Evolutionary conservation across 2,113 vertebrate species (phyloP), one percentile per base, ranked within the genome.

Genomic region (Tetrax tetrax): DNA sequence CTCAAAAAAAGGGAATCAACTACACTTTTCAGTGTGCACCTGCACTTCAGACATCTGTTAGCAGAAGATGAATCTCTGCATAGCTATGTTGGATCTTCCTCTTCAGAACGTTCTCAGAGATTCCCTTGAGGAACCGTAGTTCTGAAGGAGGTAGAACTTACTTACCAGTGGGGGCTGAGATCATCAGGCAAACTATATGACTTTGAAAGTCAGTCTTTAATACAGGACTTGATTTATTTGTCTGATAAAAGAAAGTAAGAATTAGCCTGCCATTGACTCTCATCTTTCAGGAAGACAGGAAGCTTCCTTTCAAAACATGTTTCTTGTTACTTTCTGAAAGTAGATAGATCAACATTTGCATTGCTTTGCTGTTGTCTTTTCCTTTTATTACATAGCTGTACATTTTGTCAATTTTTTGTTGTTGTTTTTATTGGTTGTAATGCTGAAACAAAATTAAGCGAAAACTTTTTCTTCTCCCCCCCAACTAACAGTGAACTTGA

Each of bases 11-110:
- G 48, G 38, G 47, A 92, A 59, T 53, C 54, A 70, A 24, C 6
- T 2, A 1, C 2, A 2, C 8, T 27, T 61, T 38, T 35, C 7
- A 8, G 2, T 22, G 15, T 28, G 0, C 29, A 7, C 45, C 48
- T 80, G 50, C 43, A 6, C 72, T 70, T 64, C 33, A 51, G 53
- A 38, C 48, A 84, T 57, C 59, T 57, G 31, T n/a, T 61, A 66
- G 47, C 37, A 28, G 28, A 77, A 77, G 37, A 15, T 11, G 1
- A 69, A 69, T 82, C 31, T 92, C 61, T 77, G 24, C 22, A 3
- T 28, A 23, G 37, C 22, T 53, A 6, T 54, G 0, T 2, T 45
- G 48, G 25, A 47, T 25, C 43, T 92, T 81, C 69, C 76, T 45
- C n/a, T 68, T 80, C 56, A 35, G 37, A 50, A 71, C 66, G 12